Base-by-base conservation (phyloP, 2,888 invertebrate genomes). In the Galerucella nymphaeae region DNA sequence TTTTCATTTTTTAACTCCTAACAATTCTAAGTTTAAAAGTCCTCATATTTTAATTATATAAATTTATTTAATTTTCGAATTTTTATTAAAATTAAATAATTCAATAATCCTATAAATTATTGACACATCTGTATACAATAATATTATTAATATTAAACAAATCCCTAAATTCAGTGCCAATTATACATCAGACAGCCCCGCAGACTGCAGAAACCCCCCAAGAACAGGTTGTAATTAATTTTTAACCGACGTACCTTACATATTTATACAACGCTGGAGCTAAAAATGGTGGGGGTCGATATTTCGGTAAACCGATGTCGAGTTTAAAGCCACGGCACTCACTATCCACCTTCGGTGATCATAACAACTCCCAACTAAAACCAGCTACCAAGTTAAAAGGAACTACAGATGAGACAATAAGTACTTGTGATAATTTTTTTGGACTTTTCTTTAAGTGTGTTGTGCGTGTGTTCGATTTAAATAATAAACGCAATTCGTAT, bases 181-280 rank as follows among this genome's bases (percentile, higher is more conserved):
- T 50, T 18, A 53, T 53, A 10, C 18, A 53, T 2, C 53, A 53
- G 48, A 48, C 48, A 48, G 14, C 14, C n/a, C 48, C 48, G 14
- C 48, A 48, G 53, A 53, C 53, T 18, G 10, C 16, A 70, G 42
- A 66, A 70, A 72, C 68, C 74, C 71, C 61, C 48, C 16, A 67
- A 69, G 74, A 76, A 76, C 76, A 74, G 74, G 76, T 76, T 76
- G 75, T 73, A 71, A 69, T 73, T 71, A 64, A 72, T 65, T 64
- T 67, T 64, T 73, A 75, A 75, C 74, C 74, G 18, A 16, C 53
- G 53, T 53, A 53, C 53, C 53, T 53, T 53, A 53, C 53, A 18
- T 53, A 53, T 53, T 53, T 53, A 53, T 53, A 53, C 16, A 53
- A 16, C 53, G 53, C 53, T 53, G 16, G 53, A 53, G 53, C 18